Evolutionary conservation across 64 coral and sea anemone species (phyloP), one percentile per base, ranked within the genome.

Genomic region (Orbicella faveolata): DNA sequence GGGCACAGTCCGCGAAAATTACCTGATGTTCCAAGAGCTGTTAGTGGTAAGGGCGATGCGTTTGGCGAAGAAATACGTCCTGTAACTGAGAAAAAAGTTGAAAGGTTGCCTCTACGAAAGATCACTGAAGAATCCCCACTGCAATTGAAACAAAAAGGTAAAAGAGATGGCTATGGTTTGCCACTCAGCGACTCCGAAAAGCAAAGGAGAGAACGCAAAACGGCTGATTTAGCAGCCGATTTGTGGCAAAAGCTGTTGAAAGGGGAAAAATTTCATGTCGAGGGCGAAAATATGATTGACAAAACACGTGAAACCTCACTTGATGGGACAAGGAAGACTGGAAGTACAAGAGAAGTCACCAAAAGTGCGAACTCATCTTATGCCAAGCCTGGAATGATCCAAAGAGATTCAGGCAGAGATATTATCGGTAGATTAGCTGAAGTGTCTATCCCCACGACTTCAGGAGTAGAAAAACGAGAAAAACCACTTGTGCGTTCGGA

Each of bases 251-350:
- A 85, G 39, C 65, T 85, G 20, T 12, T 30, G 2, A 63, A 52
- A 73, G 82, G 82, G 2, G 82, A 85, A 85, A 85, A 85, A 85
- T 85, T 85, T 7, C 63, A 84, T 4, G 81, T 19, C 13, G 82
- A 85, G 5, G 12, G n/a, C 6, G 65, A 52, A 48, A 9, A 3
- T 17, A 72, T 9, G 9, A 10, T 30, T 52, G 41, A 73, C 20
- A 59, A 59, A 59, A 59, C 55, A 10, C 55, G 55, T 16, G 51
- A 7, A 39, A 15, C 64, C 53, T 41, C 36, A 39, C 10, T 61
- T 36, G 19, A 41, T 21, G 61, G 39, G 68, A 14, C 39, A 85
- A 36, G 18, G 0, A 34, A 51, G 21, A 41, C 13, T 21, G 34
- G 12, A 20, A 48, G 4, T 68, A 0, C 9, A 41, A 15, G 12